phyloP scores from a whole-genome alignment of 2,888 invertebrate genomes.

The Antitype chi region DNA sequence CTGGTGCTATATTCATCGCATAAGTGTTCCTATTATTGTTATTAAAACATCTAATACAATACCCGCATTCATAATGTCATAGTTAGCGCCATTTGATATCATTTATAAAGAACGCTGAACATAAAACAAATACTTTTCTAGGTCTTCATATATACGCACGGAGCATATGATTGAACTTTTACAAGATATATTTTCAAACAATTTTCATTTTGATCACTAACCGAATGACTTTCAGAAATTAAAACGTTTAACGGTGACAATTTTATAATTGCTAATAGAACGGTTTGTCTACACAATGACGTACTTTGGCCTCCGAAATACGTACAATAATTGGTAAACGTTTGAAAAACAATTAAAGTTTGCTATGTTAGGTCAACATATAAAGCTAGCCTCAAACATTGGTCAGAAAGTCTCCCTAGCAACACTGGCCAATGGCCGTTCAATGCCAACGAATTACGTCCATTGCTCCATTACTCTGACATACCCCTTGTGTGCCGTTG shows the following conservation, averaged over 20 bases:
- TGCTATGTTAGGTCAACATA: slow-evolving; percentile 1
- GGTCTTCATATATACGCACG: not conserved
- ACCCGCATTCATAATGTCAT: not conserved
- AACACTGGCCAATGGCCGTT: slow-evolving; percentile 42
- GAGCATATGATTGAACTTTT: not conserved
- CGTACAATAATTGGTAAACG: slow-evolving; percentile 15
- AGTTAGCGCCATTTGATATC: not conserved
- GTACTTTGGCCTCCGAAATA: slow-evolving; percentile 26
- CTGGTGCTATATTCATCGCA: not conserved
- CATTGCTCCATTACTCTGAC: slow-evolving; percentile 40
- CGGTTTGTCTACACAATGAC: slow-evolving; percentile 4
- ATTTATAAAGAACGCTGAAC: not conserved
- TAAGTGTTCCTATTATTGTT: not conserved
- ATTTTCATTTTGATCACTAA: not conserved
- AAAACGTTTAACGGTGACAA: not conserved
- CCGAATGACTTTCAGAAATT: slow-evolving; percentile 9
- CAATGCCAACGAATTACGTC: slow-evolving; percentile 46
- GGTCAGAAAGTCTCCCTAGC: slow-evolving; percentile 43
- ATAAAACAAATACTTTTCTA: not conserved
- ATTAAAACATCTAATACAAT: slow-evolving; percentile 4
- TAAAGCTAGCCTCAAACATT: slow-evolving; percentile 27
- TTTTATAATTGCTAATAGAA: slow-evolving; percentile 28
- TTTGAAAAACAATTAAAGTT: slow-evolving; percentile 25
- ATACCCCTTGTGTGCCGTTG: slow-evolving; percentile 55
- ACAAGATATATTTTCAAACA: not conserved